These are phyloP conservation scores for Tinamus guttatus DNA, from an alignment of 2,113 vertebrate species.

Conservation along the genomic window DNA sequence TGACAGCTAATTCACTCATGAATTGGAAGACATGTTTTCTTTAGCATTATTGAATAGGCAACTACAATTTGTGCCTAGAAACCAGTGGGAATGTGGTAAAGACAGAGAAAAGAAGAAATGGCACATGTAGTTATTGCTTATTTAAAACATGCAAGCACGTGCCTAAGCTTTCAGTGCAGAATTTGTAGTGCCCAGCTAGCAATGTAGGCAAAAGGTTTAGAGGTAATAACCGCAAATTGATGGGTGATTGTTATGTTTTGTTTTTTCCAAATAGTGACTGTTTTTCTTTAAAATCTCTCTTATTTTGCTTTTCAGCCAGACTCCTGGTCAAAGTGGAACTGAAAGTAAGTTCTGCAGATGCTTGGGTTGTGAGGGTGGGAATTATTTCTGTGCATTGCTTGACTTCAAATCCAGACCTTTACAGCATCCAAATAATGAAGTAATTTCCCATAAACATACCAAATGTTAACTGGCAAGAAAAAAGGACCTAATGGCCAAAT, in stretches of 20 bases:
- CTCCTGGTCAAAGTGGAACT: slow-evolving; percentile 52
- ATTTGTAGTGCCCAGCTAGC: not conserved
- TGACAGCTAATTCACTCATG: not conserved
- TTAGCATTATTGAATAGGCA: not conserved
- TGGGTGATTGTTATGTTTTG: not conserved
- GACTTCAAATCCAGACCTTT: not conserved
- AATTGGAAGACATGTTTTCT: not conserved
- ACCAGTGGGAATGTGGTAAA: not conserved
- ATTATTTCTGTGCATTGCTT: not conserved
- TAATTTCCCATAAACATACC: not conserved
- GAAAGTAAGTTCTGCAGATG: slow-evolving; percentile 77
- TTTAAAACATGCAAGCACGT: not conserved
- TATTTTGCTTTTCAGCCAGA: slow-evolving; percentile 65
- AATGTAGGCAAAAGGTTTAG: not conserved
- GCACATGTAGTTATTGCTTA: not conserved
- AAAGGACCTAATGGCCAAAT: not conserved
- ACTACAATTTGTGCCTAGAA: not conserved
- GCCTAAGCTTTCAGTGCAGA: not conserved
- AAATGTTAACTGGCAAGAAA: not conserved
- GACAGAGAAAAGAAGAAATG: not conserved
- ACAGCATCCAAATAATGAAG: not conserved
- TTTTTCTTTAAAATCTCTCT: slow-evolving; percentile 24
- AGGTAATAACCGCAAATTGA: not conserved
- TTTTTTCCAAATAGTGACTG: not conserved
- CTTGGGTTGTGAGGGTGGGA: not conserved